Evolutionary conservation across 2,888 invertebrate genomes (phyloP).

Genomic region (Macrosoma leucophasiata): DNA sequence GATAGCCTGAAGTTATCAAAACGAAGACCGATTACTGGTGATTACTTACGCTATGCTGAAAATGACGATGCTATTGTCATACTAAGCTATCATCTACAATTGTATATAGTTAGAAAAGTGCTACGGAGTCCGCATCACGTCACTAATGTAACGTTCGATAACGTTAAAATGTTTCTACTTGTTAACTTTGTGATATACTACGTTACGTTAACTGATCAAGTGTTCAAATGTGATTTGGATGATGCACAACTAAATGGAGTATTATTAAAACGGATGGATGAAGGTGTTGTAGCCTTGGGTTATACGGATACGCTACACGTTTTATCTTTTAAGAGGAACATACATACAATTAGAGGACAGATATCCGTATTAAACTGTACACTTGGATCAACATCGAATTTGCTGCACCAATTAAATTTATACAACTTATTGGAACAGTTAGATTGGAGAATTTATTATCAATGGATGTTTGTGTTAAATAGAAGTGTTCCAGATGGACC

Average conservation of each 20-base stretch:
- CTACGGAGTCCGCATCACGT: conserved; percentile 22
- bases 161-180: conserved; percentile 41
- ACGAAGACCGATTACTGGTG: conserved; percentile 33
- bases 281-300: conserved; percentile 42
- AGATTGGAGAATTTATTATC: conserved; percentile 49
- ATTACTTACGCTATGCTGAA: conserved; percentile 43
- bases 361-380: conserved; percentile 28
- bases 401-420: conserved; percentile 33
- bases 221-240: conserved; percentile 33
- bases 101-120: conserved; percentile 38
- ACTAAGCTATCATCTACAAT: conserved; percentile 32
- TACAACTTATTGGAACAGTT: conserved; percentile 49
- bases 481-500: conserved; percentile 41
- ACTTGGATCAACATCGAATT: conserved; percentile 32
- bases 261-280: conserved; percentile 27
- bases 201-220: conserved; percentile 38
- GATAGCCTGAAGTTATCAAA: conserved; percentile 33
- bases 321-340: conserved; percentile 39
- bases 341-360: conserved; percentile 33
- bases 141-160: conserved; percentile 30
- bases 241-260: conserved; percentile 21
- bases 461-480: conserved; percentile 45
- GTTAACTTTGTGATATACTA: conserved; percentile 35
- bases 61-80: conserved; percentile 37
- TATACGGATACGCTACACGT: conserved; percentile 34